Evolutionary conservation across 2,888 invertebrate genomes (phyloP).

Genomic region (Agonopterix arenella): DNA sequence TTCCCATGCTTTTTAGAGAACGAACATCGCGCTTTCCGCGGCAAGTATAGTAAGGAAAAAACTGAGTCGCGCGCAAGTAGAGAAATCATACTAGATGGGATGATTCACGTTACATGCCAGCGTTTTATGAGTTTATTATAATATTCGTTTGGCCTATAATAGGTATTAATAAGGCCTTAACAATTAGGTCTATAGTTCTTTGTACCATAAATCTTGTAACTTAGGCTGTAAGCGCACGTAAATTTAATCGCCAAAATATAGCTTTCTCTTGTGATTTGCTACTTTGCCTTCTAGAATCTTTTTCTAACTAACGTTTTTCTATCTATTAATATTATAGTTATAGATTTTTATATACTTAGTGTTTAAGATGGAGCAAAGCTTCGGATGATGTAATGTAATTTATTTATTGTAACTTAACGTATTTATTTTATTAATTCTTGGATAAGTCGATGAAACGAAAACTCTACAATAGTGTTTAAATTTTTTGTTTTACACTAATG

Average conservation of each 20-base stretch:
- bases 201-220: slow-evolving; percentile 27
- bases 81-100: too few species aligned
- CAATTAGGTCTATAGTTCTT: slow-evolving; percentile 35
- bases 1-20: too few species aligned
- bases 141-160: too few species aligned
- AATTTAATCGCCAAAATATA: slow-evolving; percentile 47
- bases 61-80: too few species aligned
- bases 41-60: too few species aligned
- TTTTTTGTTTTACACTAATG: too few species aligned
- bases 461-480: too few species aligned
- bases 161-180: slow-evolving; percentile 29
- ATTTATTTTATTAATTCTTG: too few species aligned
- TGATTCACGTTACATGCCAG: too few species aligned
- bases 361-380: slow-evolving; percentile 45
- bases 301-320: slow-evolving; percentile 47
- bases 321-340: slow-evolving; percentile 37
- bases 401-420: not conserved
- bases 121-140: too few species aligned
- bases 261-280: slow-evolving; percentile 70
- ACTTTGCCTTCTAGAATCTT: slow-evolving; percentile 61
- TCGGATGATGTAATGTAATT: slow-evolving; percentile 17
- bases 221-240: slow-evolving; percentile 57
- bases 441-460: too few species aligned
- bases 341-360: slow-evolving; percentile 46
- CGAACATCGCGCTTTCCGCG: too few species aligned